phyloP scores from a whole-genome alignment of 2,113 vertebrate genomes.

The Corythoichthys haematopterus region DNA sequence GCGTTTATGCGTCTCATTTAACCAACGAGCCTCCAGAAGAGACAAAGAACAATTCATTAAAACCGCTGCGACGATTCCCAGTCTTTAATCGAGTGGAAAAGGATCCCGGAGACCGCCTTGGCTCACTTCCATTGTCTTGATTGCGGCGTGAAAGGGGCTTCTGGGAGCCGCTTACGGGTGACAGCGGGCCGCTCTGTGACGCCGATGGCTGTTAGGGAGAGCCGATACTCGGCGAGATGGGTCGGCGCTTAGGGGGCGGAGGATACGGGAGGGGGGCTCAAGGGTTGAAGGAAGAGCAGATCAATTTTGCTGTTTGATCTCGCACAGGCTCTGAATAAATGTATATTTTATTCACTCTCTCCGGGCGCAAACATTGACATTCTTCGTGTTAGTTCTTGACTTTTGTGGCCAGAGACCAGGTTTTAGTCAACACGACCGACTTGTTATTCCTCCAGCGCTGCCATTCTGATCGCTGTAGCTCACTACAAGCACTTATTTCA shows the following conservation, averaged over 20 bases:
- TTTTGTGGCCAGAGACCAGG: slow-evolving; percentile 59
- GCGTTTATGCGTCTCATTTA: background rate
- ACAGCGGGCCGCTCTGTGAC: slow-evolving; percentile 55
- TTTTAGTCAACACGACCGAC: slow-evolving; percentile 58
- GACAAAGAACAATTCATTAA: slow-evolving; percentile 24
- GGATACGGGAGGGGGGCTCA: slow-evolving; percentile 22
- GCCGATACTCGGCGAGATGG: slow-evolving; percentile 45
- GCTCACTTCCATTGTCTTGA: slow-evolving; percentile 35
- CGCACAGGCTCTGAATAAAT: slow-evolving; percentile 68
- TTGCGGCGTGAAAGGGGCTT: slow-evolving; percentile 32
- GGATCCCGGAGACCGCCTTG: slow-evolving; percentile 39
- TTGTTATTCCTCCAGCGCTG: slow-evolving; percentile 56
- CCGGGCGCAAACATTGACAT: slow-evolving; percentile 66
- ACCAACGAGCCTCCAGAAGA: background rate
- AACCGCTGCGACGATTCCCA: slow-evolving; percentile 31
- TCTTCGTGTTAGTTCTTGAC: slow-evolving; percentile 64
- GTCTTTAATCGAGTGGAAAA: slow-evolving; percentile 43
- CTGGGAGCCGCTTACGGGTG: slow-evolving; percentile 42
- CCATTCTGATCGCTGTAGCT: slow-evolving; percentile 24
- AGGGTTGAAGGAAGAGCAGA: slow-evolving; percentile 64
- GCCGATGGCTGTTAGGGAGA: slow-evolving; percentile 55
- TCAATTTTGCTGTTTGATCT: slow-evolving; percentile 75
- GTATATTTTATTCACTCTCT: slow-evolving; percentile 61
- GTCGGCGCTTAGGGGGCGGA: no score
- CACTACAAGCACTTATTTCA: slow-evolving; percentile 3